Evolutionary conservation across 2,888 invertebrate species (phyloP), one percentile per base, ranked within the genome.

Genomic region (Dusona sp.): DNA sequence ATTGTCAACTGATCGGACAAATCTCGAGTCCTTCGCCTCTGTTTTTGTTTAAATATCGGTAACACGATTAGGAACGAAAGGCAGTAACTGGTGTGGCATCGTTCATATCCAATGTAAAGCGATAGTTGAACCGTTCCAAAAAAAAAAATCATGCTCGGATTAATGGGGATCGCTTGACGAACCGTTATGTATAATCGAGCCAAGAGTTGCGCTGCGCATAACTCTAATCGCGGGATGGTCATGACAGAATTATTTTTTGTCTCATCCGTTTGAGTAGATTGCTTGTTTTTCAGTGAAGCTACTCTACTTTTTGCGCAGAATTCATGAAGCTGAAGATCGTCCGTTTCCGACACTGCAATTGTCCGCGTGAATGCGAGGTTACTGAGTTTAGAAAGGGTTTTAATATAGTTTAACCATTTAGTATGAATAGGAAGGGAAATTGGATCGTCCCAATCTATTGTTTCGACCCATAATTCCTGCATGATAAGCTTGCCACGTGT

Each of bases 51-150:
- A 25, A n/a, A 70, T 48, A 2, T 64, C 87, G 4, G 83, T 38
- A 7, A 89, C 88, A 36, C 88, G 85, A 67, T 87, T 87, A 0
- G 85, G 79, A 6, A 85, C 83, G 42, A 83, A 85, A 2, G 83
- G 73, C 19, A 51, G 42, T 25, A 78, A 38, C 6, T 19, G 22
- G 22, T 78, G 74, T 8, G 85, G 80, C 25, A 29, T 33, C 16
- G 48, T 79, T 19, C 73, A 57, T 9, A 87, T 78, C 87, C 87
- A 87, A 29, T 77, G 67, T 0, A 87, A 75, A 3, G 54, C 57
- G 33, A 85, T 83, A 51, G 72, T 87, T 11, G 85, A 85, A 42
- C 85, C 87, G 36, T 73, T 72, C 80, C 87, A 87, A 36, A 78
- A 77, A 1, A 72, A 25, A 0, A 51, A n/a, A n/a, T n/a, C n/a